Percentiles rank a stretch among this genome's conserved stretches.
These are phyloP conservation scores for Scolanthus callimorphus DNA, from an alignment of 92 coral and sea anemone genomes.

Conservation along the genomic window DNA sequence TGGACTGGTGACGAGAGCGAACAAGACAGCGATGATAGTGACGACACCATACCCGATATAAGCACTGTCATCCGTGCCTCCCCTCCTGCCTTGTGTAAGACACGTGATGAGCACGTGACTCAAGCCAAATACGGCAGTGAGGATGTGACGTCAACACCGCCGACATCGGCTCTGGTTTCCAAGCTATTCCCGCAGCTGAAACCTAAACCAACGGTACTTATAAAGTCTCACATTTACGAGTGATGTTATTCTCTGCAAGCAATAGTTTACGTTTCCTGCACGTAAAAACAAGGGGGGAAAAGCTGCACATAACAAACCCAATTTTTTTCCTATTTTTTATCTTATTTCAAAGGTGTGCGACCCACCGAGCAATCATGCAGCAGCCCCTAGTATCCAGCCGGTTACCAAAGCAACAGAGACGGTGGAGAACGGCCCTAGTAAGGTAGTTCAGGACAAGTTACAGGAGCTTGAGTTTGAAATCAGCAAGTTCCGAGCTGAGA, in stretches of 20 bases:
- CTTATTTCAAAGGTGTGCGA: too few relatives aligned
- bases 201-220: slow-evolving; percentile 39
- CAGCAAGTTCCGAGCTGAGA: slow-evolving; percentile 84
- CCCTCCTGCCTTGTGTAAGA: slow-evolving; percentile 11
- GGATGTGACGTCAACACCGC: slow-evolving; percentile 76
- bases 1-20: slow-evolving; percentile 38
- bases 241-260: too few relatives aligned
- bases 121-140: slow-evolving; percentile 1
- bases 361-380: too few relatives aligned
- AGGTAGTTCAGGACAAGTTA: slow-evolving; percentile 82
- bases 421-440: slow-evolving; percentile 47
- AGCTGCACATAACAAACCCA: too few relatives aligned
- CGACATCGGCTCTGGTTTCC: slow-evolving; percentile 86
- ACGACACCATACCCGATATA: slow-evolving; percentile 67
- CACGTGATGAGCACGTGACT: not conserved
- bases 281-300: too few relatives aligned
- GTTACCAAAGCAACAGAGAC: not conserved
- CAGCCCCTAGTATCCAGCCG: not conserved
- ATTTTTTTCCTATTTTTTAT: too few relatives aligned
- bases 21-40: slow-evolving; percentile 57
- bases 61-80: slow-evolving; percentile 44
- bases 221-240: too few relatives aligned
- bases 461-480: slow-evolving; percentile 92
- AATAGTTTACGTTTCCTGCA: too few relatives aligned
- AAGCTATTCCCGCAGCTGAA: slow-evolving; percentile 96